These are phyloP conservation scores for Tribolium castaneum DNA, from an alignment of 1,140 invertebrate genomes.

Conservation along the genomic window DNA sequence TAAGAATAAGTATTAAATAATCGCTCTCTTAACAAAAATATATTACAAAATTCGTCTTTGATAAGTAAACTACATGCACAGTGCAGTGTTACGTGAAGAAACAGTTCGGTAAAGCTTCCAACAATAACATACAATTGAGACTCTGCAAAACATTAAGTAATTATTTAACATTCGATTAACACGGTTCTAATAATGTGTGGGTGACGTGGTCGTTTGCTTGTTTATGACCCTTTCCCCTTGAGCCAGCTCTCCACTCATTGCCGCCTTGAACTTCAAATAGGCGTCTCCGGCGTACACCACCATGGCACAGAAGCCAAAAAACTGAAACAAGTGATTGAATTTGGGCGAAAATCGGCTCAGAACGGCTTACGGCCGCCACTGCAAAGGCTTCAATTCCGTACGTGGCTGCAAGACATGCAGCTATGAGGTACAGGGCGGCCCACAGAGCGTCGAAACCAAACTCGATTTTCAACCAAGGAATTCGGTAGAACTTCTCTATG, in stretches of 20 bases:
- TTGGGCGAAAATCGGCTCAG: no score
- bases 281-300: slow-evolving; percentile 81
- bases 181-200: background rate
- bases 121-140: no score
- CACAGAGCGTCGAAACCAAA: slow-evolving; percentile 79
- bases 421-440: slow-evolving; percentile 78
- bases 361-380: slow-evolving; percentile 75
- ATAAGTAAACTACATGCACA: no score
- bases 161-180: background rate
- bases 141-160: no score
- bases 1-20: no score
- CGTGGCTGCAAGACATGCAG: slow-evolving; percentile 73
- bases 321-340: slow-evolving; percentile 65
- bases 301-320: slow-evolving; percentile 85
- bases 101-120: no score
- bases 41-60: no score
- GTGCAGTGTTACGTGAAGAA: no score
- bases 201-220: slow-evolving; percentile 67
- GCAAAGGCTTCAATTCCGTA: slow-evolving; percentile 68
- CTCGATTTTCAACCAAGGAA: slow-evolving; percentile 90
- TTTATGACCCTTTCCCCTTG: slow-evolving; percentile 77
- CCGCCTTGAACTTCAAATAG: slow-evolving; percentile 77
- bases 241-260: slow-evolving; percentile 74
- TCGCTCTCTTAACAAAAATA: no score
- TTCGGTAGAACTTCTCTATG: slow-evolving; percentile 84